These are phyloP conservation scores for Eulemur mongoz DNA, from an alignment of 2,797 vertebrate genomes.

Conservation along the genomic window DNA sequence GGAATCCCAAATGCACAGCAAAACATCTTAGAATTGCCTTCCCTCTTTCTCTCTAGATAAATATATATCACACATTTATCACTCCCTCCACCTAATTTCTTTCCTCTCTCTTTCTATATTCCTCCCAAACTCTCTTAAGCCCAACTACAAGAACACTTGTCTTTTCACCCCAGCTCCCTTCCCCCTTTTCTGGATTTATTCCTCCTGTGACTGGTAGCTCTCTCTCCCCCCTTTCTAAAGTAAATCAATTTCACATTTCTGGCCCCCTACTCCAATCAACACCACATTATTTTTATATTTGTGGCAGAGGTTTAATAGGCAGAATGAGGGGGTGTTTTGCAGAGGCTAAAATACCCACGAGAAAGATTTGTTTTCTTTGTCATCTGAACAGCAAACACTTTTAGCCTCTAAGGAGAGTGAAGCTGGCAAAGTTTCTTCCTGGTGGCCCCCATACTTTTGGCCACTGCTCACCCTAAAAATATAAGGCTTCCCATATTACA, in stretches of 20 bases:
- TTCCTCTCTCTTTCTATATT: neutral
- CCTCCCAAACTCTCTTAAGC: conserved; percentile 34
- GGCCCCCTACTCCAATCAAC: conserved; percentile 27
- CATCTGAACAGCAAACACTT: conserved; percentile 17
- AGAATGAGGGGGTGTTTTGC: neutral
- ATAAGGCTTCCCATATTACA: neutral
- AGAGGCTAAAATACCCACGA: conserved; percentile 1
- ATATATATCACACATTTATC: neutral
- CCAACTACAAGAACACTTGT: neutral
- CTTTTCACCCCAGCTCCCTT: neutral
- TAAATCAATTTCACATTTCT: conserved; percentile 47
- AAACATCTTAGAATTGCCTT: conserved; percentile 43
- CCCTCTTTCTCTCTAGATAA: neutral
- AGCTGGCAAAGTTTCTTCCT: neutral
- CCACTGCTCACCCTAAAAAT: neutral
- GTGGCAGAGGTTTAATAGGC: conserved; percentile 44
- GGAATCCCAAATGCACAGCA: conserved; percentile 53
- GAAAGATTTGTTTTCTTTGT: conserved; percentile 50
- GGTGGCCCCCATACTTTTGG: neutral
- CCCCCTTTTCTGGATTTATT: neutral
- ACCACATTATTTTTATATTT: conserved; percentile 52
- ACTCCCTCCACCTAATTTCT: neutral
- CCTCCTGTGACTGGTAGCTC: conserved; percentile 31
- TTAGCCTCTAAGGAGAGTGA: neutral
- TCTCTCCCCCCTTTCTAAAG: neutral